Evolutionary conservation across 1,140 invertebrate genomes (phyloP).

Genomic region (Cyphomyrmex costatus): DNA sequence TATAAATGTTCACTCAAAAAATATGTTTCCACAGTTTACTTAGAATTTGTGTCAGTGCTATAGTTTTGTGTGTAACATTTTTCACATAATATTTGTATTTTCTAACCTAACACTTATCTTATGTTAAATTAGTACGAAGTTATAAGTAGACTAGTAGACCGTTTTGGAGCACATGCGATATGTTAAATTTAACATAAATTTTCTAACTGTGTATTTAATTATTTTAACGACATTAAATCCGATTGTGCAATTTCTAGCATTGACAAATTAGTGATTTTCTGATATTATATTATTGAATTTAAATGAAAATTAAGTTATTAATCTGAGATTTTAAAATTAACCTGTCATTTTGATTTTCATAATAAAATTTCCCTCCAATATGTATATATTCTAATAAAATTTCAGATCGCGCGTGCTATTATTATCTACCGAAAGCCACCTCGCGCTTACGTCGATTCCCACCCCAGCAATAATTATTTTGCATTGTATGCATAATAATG

Average conservation of each 20-base stretch:
- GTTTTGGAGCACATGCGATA: too few species aligned
- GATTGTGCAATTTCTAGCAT: not conserved
- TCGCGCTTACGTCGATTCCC: constrained; percentile 65
- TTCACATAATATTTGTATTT: too few species aligned
- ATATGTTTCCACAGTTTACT: too few species aligned
- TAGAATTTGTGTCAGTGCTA: too few species aligned
- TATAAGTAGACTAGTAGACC: too few species aligned
- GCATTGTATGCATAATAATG: constrained; percentile 82
- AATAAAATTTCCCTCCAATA: not conserved
- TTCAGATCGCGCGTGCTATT: not conserved
- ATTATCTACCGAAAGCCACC: constrained; percentile 35
- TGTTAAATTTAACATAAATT: too few species aligned
- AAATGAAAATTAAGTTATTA: not conserved
- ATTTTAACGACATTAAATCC: not conserved
- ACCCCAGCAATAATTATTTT: constrained; percentile 79
- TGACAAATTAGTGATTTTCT: constrained; percentile 1
- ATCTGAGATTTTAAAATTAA: constrained; percentile 2
- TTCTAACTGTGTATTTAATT: constrained; percentile 3
- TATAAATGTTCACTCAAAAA: too few species aligned
- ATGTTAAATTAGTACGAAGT: too few species aligned
- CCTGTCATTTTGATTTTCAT: not conserved
- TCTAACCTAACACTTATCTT: too few species aligned
- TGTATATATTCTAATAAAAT: constrained; percentile 39
- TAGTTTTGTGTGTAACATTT: too few species aligned
- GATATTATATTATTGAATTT: constrained; percentile 21